phyloP scores from a whole-genome alignment of 2,113 vertebrate species.

The Amblyornis subalaris region DNA sequence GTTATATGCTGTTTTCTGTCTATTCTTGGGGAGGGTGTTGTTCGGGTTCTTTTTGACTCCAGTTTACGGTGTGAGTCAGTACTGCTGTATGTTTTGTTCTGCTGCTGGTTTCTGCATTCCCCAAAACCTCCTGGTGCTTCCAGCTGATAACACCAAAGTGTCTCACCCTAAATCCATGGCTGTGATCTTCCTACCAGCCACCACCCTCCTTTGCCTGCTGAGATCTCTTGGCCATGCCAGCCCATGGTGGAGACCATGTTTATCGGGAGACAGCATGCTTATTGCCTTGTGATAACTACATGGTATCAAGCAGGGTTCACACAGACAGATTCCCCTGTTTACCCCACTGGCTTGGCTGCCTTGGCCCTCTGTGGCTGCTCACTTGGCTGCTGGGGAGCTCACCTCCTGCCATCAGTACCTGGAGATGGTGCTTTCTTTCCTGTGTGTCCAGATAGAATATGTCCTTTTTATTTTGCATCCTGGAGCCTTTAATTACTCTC shows the following conservation, averaged over 20 bases:
- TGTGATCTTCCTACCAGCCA: neutral
- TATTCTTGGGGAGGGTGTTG: rapidly evolving
- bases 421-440: neutral
- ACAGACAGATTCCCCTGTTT: neutral
- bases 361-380: neutral
- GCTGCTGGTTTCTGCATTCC: neutral
- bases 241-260: rapidly evolving
- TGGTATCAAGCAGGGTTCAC: neutral
- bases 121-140: neutral
- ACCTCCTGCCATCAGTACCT: neutral
- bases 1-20: neutral
- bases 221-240: neutral
- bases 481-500: conserved; percentile 44
- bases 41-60: neutral
- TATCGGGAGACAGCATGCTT: neutral
- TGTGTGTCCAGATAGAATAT: rapidly evolving
- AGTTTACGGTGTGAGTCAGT: neutral
- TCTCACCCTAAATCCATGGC: neutral
- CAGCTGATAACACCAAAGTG: neutral
- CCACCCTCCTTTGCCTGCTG: neutral
- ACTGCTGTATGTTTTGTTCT: neutral
- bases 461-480: neutral
- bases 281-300: rapidly evolving
- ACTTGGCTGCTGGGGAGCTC: neutral
- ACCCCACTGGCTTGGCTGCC: neutral